phyloP scores from a whole-genome alignment of 2,113 vertebrate genomes.

The Ursus arctos region DNA sequence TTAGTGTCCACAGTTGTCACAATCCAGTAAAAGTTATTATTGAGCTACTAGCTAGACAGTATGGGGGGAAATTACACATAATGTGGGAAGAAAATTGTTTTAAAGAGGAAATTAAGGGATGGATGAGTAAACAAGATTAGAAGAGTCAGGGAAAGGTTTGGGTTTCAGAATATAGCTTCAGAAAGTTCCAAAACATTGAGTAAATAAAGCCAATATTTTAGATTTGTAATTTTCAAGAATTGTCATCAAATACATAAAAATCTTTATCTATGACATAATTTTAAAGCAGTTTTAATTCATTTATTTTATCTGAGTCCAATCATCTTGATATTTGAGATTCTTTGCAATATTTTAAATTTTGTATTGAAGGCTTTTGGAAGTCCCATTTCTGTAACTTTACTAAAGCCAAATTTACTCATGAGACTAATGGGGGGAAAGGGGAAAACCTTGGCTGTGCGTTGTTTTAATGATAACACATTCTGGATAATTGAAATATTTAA shows the following conservation, averaged over 20 bases:
- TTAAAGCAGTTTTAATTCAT: neutral
- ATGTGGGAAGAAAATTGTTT: neutral
- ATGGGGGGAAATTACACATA: neutral
- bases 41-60: neutral
- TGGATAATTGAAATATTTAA: slow-evolving; percentile 37
- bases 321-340: neutral
- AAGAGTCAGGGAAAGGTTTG: neutral
- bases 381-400: neutral
- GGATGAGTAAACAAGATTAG: neutral
- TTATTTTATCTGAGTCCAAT: neutral
- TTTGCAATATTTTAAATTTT: neutral
- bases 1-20: neutral
- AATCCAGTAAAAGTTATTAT: neutral
- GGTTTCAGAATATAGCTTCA: neutral
- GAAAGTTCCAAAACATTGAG: neutral
- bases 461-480: neutral
- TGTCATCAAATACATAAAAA: neutral
- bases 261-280: neutral
- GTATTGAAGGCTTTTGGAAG: neutral
- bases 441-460: neutral
- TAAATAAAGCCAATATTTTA: neutral
- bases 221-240: neutral
- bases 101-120: neutral
- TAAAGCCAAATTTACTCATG: neutral
- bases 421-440: neutral